Evolutionary conservation across 2,888 invertebrate genomes (phyloP).

Genomic region (Apoderus coryli): DNA sequence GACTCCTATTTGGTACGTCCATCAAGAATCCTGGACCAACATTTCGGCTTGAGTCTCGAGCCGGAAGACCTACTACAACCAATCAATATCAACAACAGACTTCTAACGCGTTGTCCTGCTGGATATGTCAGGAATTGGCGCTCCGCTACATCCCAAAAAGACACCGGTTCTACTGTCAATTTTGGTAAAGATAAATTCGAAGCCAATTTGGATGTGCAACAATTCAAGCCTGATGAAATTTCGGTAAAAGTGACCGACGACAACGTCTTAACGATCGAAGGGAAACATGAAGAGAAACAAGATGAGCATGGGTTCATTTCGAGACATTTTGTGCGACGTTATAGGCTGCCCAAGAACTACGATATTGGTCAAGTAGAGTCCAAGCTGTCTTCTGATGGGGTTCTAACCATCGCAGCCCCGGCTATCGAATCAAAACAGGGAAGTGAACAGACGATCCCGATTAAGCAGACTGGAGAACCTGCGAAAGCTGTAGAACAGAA

Average conservation of each 20-base stretch:
- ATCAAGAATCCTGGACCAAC: conserved; percentile 6
- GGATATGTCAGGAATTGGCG: conserved; percentile 4
- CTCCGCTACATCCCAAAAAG: conserved; percentile 7
- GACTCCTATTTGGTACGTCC: neutral
- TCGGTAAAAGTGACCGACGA: conserved; percentile 55
- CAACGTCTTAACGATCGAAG: conserved; percentile 52
- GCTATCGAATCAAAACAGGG: conserved; percentile 14
- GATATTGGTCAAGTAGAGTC: conserved; percentile 58
- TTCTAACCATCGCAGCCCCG: conserved; percentile 52
- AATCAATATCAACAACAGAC: neutral
- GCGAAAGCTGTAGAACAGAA: conserved; percentile 3
- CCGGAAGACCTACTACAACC: conserved; percentile 4
- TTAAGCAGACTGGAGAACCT: conserved; percentile 8
- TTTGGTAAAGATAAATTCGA: conserved; percentile 40
- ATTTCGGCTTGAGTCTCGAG: conserved; percentile 2
- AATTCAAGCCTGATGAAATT: conserved; percentile 64
- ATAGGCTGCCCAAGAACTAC: conserved; percentile 56
- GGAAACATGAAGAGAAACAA: conserved; percentile 60
- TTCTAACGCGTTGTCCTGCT: conserved; percentile 1
- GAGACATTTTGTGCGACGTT: conserved; percentile 60
- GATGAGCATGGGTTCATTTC: conserved; percentile 63
- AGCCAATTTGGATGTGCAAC: conserved; percentile 58
- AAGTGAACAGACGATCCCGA: conserved; percentile 7
- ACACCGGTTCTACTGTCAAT: conserved; percentile 14
- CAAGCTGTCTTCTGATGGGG: conserved; percentile 59